Base-by-base conservation (phyloP, 1,140 invertebrate genomes). In the Leptopilina boulardi region DNA sequence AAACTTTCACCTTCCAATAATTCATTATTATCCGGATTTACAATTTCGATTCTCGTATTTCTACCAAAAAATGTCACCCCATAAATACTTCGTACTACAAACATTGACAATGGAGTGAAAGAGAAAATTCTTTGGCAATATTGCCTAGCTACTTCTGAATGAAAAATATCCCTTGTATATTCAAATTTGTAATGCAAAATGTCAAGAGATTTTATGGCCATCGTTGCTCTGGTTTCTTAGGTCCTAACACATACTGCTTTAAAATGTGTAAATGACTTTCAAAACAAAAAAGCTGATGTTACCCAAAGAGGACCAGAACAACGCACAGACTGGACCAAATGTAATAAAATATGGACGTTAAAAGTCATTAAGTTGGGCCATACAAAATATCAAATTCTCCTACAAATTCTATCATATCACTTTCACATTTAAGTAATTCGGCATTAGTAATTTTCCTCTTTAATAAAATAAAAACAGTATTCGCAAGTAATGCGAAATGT, bases 41-140 rank as follows among this genome's bases (percentile, higher is more conserved):
- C 47, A 73, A 77, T 79, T 82, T 84, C 0, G 75, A 18, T 18
- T 56, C 26, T 79, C 85, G 78, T 77, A 80, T 85, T 75, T 86
- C 82, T 80, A 84, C 66, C 47, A 76, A 77, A 74, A 82, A 83
- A 84, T 85, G 84, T 47, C 15, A 47, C 44, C 15, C 44, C 44
- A n/a, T 47, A 47, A n/a, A 13, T 0, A 47, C 11, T 47, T 47
- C 15, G 13, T 47, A n/a, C 4, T 1, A 13, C 44, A 47, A n/a
- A 47, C 15, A 3, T 47, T 15, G 44, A 47, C 15, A 47, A 47
- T n/a, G 13, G 44, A 47, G 44, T 47, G 1, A 13, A 1, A 15
- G 44, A 47, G 44, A 47, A 47, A n/a, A 70, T 80, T 82, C 18
- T 83, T 82, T 30, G 77, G 66, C 72, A 86, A 81, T 44, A 75